These are phyloP conservation scores for Polydrusus cervinus DNA, from an alignment of 2,888 invertebrate species.

Conservation along the genomic window DNA sequence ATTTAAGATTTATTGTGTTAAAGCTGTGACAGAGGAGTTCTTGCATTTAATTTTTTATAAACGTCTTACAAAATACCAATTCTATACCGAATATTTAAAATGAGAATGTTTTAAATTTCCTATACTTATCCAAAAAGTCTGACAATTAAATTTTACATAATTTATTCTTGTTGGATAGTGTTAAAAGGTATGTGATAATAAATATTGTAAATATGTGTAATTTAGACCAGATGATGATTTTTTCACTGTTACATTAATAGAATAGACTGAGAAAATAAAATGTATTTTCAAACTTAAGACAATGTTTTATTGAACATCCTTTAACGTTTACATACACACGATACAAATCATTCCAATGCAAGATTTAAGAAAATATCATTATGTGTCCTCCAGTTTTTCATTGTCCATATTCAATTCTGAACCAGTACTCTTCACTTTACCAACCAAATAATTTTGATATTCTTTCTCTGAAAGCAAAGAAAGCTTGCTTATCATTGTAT, in stretches of 20 bases:
- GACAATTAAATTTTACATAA: conserved; percentile 8
- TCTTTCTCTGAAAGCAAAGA: conserved; percentile 57
- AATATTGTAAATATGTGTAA: conserved; percentile 20
- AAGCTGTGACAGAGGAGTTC: too few relatives aligned
- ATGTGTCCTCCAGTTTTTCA: neutral
- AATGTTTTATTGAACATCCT: neutral
- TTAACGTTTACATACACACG: too few relatives aligned
- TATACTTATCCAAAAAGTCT: neutral
- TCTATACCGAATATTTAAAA: too few relatives aligned
- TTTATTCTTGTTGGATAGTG: conserved; percentile 4
- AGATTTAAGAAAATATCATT: neutral
- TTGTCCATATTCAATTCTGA: neutral
- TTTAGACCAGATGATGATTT: conserved; percentile 6
- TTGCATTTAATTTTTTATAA: too few relatives aligned
- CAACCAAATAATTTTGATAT: conserved; percentile 53
- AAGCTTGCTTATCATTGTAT: conserved; percentile 48
- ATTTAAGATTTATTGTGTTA: neutral
- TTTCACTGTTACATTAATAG: conserved; percentile 19
- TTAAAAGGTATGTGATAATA: conserved; percentile 22
- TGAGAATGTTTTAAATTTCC: too few relatives aligned
- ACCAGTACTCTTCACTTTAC: neutral
- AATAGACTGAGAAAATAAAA: conserved; percentile 14
- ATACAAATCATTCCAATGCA: too few relatives aligned
- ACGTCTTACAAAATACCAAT: too few relatives aligned
- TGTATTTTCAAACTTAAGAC: neutral